phyloP scores from a whole-genome alignment of 2,888 invertebrate species.

The Lissonota sp. region DNA sequence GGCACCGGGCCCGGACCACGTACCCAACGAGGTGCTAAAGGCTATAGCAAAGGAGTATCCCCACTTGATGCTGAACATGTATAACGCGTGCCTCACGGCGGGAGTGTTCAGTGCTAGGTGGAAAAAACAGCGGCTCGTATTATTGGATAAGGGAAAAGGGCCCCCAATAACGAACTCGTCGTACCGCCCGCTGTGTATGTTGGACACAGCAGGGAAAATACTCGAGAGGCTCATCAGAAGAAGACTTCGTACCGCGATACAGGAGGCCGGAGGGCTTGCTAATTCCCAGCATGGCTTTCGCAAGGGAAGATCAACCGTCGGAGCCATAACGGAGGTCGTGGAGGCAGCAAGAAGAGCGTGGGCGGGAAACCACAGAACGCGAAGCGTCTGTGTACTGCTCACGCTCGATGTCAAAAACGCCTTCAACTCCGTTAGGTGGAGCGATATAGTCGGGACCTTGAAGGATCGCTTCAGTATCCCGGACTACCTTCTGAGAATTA shows the following conservation, averaged over 20 bases:
- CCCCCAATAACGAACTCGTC: conserved; percentile 49
- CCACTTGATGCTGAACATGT: conserved; percentile 27
- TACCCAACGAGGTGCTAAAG: conserved; percentile 1
- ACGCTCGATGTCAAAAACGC: conserved; percentile 55
- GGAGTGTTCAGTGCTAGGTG: conserved; percentile 27
- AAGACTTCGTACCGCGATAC: conserved; percentile 62
- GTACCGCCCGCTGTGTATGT: conserved; percentile 71
- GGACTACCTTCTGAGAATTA: conserved; percentile 45
- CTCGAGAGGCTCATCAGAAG: conserved; percentile 69
- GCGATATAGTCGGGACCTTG: conserved; percentile 41
- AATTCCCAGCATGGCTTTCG: conserved; percentile 50
- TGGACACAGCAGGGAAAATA: conserved; percentile 69
- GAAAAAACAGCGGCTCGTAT: conserved; percentile 14
- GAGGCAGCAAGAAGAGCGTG: conserved; percentile 18
- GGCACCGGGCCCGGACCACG: conserved; percentile 12
- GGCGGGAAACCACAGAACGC: conserved; percentile 27
- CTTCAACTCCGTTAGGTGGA: conserved; percentile 41
- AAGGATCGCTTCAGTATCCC: conserved; percentile 41
- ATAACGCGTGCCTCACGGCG: conserved; percentile 22
- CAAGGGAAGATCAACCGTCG: conserved; percentile 59
- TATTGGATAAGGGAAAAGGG: conserved; percentile 61
- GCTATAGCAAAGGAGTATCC: neutral
- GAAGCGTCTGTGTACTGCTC: conserved; percentile 55
- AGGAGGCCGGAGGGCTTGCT: conserved; percentile 27
- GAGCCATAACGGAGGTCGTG: conserved; percentile 57